Evolutionary conservation across 2,113 vertebrate species (phyloP).

Genomic region (Toxotes chatareus): DNA sequence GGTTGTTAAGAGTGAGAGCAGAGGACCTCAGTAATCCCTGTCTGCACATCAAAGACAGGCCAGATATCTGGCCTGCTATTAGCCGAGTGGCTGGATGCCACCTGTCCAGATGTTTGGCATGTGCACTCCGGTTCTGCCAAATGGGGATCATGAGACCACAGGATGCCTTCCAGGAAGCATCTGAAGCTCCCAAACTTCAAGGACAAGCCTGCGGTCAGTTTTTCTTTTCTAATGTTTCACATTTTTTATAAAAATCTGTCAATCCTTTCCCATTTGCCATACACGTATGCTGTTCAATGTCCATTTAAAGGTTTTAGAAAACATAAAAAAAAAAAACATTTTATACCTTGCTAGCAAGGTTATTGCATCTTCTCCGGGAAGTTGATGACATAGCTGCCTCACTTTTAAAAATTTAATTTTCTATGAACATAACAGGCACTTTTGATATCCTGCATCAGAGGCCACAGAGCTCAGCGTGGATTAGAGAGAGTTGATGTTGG

Average conservation of each 20-base stretch:
- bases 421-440: constrained; percentile 44
- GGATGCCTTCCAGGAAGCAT: constrained; percentile 54
- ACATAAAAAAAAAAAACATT: constrained; percentile 37
- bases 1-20: constrained; percentile 61
- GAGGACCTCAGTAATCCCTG: constrained; percentile 62
- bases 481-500: constrained; percentile 51
- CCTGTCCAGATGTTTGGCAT: constrained; percentile 81
- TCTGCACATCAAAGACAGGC: constrained; percentile 74
- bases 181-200: constrained; percentile 58
- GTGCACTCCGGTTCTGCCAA: constrained; percentile 67
- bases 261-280: constrained; percentile 2
- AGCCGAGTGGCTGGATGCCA: constrained; percentile 72
- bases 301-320: constrained; percentile 24
- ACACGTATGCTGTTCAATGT: background rate
- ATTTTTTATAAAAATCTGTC: constrained; percentile 7
- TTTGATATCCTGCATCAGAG: constrained; percentile 62
- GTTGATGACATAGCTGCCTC: constrained; percentile 34
- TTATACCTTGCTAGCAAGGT: constrained; percentile 41
- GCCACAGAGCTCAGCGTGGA: constrained; percentile 46
- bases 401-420: constrained; percentile 48
- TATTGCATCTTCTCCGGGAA: constrained; percentile 20
- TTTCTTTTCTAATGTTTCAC: background rate
- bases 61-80: constrained; percentile 70
- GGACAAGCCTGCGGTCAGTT: constrained; percentile 33
- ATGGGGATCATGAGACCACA: constrained; percentile 63